Base-by-base conservation (phyloP, 2,113 vertebrate genomes). In the Polypterus bichir region DNA sequence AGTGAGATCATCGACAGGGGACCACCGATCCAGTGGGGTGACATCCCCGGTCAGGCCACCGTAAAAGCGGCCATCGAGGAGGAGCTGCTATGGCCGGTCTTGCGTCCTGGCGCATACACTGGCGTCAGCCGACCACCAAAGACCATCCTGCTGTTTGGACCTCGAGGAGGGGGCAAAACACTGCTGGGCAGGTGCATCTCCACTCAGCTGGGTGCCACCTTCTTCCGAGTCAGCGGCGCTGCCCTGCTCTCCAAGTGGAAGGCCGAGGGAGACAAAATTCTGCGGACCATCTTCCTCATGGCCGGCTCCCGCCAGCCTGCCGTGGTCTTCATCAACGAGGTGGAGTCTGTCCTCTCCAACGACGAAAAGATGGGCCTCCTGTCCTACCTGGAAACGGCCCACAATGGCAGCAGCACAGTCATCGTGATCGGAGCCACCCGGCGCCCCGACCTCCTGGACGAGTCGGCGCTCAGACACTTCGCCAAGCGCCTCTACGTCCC, bases 81-180 rank as follows among this genome's bases (percentile, higher is more conserved):
- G 73, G 90, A 97, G 78, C 75, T 98, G 65, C 74, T 98, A 73
- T 95, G 94, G 95, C 95, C 95, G 4, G 79, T 88, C 69, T 77
- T 97, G 64, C 81, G 94, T 59, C 80, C 85, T 0, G 75, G 81
- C 0, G 66, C 80, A 9, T 87, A 70, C 67, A 61, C 70, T 0
- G 72, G 83, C 9, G 54, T 73, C 0, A 51, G 76, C 60, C 84
- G 74, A 4, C 88, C 85, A 0, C 92, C 88, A 27, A 82, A 86
- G 49, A 89, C 90, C 65, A 71, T 96, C 66, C 85, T 98, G 68
- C 79, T 98, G 1, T 98, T 98, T n/a, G 93, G 95, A 1, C 93
- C 95, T n/a, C 81, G 69, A 0, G 92, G 93, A 3, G 81, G 86
- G 0, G 92, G 94, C 1, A 98, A 98, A 77, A 84, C 82, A 0